phyloP scores from a whole-genome alignment of 2,797 vertebrate genomes.

The Selene dorsalis region DNA sequence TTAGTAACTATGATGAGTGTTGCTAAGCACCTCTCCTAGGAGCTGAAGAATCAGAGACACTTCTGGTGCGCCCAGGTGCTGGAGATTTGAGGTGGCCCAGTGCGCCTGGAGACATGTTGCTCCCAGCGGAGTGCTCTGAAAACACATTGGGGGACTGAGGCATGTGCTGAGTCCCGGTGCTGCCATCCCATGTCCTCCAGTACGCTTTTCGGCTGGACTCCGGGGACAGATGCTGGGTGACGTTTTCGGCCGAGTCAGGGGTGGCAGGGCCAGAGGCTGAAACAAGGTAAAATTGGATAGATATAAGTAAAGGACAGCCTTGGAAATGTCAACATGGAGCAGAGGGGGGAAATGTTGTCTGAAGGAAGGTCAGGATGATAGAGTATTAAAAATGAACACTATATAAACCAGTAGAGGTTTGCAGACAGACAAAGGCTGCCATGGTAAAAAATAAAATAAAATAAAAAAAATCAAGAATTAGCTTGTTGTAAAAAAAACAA shows the following conservation, averaged over 20 bases:
- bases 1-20: not conserved
- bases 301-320: conserved; percentile 30
- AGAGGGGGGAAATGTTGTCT: conserved; percentile 35
- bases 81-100: conserved; percentile 93
- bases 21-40: conserved; percentile 89
- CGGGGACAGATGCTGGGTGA: conserved; percentile 93
- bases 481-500: not conserved
- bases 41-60: conserved; percentile 95
- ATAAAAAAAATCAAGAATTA: not conserved
- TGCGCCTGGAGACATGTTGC: conserved; percentile 86
- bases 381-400: conserved; percentile 48
- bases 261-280: conserved; percentile 95
- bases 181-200: conserved; percentile 94
- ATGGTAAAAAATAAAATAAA: not conserved
- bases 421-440: not conserved
- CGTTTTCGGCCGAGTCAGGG: conserved; percentile 94
- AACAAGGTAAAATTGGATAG: conserved; percentile 32
- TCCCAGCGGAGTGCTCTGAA: conserved; percentile 86
- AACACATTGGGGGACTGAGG: conserved; percentile 92
- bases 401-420: conserved; percentile 14
- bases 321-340: conserved; percentile 50
- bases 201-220: conserved; percentile 96
- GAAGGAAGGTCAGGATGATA: conserved; percentile 42
- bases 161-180: conserved; percentile 82
- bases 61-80: conserved; percentile 90